Base-by-base conservation (phyloP, 2,888 invertebrate species). In the Aleiodes alternator region DNA sequence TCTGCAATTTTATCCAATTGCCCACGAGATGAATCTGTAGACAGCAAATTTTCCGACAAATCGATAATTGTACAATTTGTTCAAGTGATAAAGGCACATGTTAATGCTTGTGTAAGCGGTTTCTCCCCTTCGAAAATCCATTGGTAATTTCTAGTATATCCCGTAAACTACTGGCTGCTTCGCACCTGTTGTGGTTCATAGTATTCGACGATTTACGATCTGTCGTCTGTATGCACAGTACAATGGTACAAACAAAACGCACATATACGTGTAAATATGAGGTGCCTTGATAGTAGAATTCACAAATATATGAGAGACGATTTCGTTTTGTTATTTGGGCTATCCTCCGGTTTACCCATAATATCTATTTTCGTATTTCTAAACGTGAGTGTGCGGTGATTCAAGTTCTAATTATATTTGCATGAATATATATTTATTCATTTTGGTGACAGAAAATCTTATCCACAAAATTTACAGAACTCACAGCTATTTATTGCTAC, bases 121-220 rank as follows among this genome's bases (percentile, higher is more conserved):
- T 23, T 23, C 23, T 23, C 23, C 23, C 16, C 11, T 38, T 9
- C 43, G 8, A 64, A 64, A 64, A 64, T 64, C 64, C 43, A 64
- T 64, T 43, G 64, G 64, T 64, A 64, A 64, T 64, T 64, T 64
- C 43, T 14, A 64, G 64, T 64, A 3, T 64, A 64, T 64, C 16
- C 61, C 61, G 64, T 48, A 64, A 64, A 64, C 51, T 50, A 68
- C 51, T 51, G 48, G 23, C 23, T 16, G 9, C 59, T 43, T 72
- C 59, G 68, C 76, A 76, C 76, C 76, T 76, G 76, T 72, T 76
- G 76, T 76, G 71, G 76, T 72, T 68, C 72, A 68, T 69, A 69
- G 53, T 69, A n/a, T 69, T 23, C 72, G 51, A 53, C 59, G 69
- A 76, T 76, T 76, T 76, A 76, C 51, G 72, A 76, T 72, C 53